Evolutionary conservation across 1,140 invertebrate genomes (phyloP), one percentile per base, ranked within the genome.

Genomic region (Coptotermes formosanus): DNA sequence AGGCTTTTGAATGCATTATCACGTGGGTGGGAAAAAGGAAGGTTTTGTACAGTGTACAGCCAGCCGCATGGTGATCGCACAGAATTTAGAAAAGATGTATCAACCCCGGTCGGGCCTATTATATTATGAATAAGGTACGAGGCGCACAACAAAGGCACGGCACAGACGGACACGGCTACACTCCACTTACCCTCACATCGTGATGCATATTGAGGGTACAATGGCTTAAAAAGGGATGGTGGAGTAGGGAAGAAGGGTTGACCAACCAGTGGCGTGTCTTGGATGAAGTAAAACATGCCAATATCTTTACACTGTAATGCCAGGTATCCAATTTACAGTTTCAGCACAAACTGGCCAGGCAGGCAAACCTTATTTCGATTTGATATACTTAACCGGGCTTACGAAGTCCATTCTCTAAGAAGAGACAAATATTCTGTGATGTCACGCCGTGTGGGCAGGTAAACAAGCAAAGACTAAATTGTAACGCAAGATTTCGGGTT

Each of bases 141-240:
- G 64, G 25, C 9, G 64, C 64, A 75, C n/a, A n/a, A 75, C 64
- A 75, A 75, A 75, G n/a, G 25, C n/a, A 75, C 64, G 14, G 25
- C 25, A 75, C 64, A 9, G 64, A 75, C 7, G 64, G 64, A 75
- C 64, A 75, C 25, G 1, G 14, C 64, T 16, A 75, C 8, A 30
- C 59, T 75, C n/a, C 64, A 75, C 64, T 75, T 75, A 75, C 25
- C 64, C 25, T 30, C 25, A 7, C 25, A 75, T 75, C 64, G 64
- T 75, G 64, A 75, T 75, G n/a, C 64, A 75, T 75, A 75, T 75
- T 75, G 64, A 75, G n/a, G 64, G 25, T 75, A 21, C 52, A 55
- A 16, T 55, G 52, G 52, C 14, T n/a, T n/a, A 75, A 30, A 30
- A 75, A 30, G 64, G n/a, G 64, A 75, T 19, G 21, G 59, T 64